Evolutionary conservation across 1,140 invertebrate species (phyloP).

Genomic region (Contarinia nasturtii): DNA sequence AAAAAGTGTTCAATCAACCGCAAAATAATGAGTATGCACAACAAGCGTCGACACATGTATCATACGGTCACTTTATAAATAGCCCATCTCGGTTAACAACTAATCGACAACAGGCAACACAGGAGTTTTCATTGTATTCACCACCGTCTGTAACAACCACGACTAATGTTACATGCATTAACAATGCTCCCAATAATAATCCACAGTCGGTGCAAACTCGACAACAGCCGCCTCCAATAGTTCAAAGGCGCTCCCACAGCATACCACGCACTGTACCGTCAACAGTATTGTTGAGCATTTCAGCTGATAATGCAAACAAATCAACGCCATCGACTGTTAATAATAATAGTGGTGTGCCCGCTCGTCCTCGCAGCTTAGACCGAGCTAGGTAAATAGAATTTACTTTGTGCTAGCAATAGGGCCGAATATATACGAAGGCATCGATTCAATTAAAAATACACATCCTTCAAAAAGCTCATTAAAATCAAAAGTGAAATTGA

Average conservation of each 20-base stretch:
- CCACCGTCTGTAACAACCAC: constrained; percentile 3
- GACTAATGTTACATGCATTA: not conserved
- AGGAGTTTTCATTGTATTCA: constrained; percentile 3
- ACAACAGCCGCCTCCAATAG: constrained; percentile 7
- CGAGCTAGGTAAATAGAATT: constrained; percentile 4
- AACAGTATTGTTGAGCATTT: not conserved
- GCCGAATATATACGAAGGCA: too few species aligned
- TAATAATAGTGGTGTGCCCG: constrained; percentile 5
- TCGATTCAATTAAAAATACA: too few species aligned
- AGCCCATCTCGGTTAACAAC: not conserved
- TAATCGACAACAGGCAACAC: not conserved
- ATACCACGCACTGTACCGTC: constrained; percentile 11
- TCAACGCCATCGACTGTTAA: constrained; percentile 6
- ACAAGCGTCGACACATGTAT: not conserved
- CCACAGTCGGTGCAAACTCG: not conserved
- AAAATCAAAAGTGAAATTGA: too few species aligned
- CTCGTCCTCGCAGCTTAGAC: constrained; percentile 19
- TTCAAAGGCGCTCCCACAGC: constrained; percentile 19
- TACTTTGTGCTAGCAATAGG: too few species aligned
- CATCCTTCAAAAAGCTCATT: too few species aligned
- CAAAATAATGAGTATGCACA: not conserved
- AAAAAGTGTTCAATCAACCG: not conserved
- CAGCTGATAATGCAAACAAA: not conserved
- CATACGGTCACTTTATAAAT: not conserved
- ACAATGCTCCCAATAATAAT: not conserved